Percentiles rank a stretch among this genome's conserved stretches.
Evolutionary conservation across 1,140 invertebrate species (phyloP).

Genomic region (Drosophila mayri): DNA sequence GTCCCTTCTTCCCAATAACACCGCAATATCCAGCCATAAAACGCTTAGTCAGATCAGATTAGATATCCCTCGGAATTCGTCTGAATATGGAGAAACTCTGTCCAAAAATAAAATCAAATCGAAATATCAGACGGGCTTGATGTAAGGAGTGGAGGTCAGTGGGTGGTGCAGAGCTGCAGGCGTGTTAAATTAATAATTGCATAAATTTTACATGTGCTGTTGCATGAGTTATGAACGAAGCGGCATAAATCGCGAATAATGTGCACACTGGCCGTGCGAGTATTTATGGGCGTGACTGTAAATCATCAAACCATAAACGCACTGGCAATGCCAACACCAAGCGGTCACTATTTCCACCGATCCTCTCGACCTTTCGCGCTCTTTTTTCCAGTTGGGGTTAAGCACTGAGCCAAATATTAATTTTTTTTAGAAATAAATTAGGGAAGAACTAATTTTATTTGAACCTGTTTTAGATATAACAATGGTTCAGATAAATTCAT

Average conservation of each 20-base stretch:
- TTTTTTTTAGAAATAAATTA: too few relatives aligned
- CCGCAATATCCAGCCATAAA: constrained; percentile 13
- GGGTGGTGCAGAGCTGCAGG: constrained; percentile 34
- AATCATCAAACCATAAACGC: constrained; percentile 85
- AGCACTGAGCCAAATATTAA: neutral
- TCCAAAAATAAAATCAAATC: constrained; percentile 25
- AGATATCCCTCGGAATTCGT: constrained; percentile 37
- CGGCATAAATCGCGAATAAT: constrained; percentile 85
- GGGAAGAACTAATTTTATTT: too few relatives aligned
- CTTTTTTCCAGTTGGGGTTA: neutral
- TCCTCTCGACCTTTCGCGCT: constrained; percentile 29
- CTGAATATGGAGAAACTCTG: neutral
- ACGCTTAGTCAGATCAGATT: constrained; percentile 50
- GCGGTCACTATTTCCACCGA: constrained; percentile 40
- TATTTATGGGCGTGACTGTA: constrained; percentile 83
- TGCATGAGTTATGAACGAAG: constrained; percentile 81
- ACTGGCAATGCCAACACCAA: constrained; percentile 62
- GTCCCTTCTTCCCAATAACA: too few relatives aligned
- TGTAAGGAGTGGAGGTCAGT: neutral
- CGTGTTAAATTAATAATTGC: constrained; percentile 84
- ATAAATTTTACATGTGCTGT: constrained; percentile 85
- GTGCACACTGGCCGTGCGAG: constrained; percentile 84
- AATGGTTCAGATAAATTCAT: too few relatives aligned
- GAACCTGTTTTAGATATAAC: too few relatives aligned
- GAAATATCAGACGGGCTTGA: neutral